Percentiles rank a stretch among this genome's conserved stretches.
Conservation (phyloP, 2,888 invertebrate genomes). For the Apotomis betuletana region DNA sequence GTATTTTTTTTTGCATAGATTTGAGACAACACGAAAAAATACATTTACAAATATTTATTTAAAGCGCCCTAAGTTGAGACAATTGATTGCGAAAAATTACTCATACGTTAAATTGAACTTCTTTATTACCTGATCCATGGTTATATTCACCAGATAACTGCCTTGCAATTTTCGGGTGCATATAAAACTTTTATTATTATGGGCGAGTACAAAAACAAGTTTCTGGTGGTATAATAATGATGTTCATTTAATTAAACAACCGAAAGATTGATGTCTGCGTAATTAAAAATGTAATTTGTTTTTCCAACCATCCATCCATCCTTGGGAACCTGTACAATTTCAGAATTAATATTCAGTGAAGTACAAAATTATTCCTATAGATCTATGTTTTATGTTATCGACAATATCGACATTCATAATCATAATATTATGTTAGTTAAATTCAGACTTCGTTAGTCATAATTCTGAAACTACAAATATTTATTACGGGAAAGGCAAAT, state of each 20-base stretch:
- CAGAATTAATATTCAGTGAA: not conserved
- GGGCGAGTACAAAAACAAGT: not conserved
- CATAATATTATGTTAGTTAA: no score
- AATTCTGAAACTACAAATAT: no score
- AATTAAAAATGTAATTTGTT: conserved; percentile 8
- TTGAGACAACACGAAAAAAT: no score
- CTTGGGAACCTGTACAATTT: conserved; percentile 6
- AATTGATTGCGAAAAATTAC: not conserved
- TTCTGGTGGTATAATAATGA: conserved; percentile 12
- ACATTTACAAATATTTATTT: no score
- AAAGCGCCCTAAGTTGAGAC: no score
- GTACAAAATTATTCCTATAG: not conserved
- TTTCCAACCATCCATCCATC: not conserved
- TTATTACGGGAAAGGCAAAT: no score
- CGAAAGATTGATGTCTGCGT: conserved; percentile 23
- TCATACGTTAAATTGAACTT: not conserved
- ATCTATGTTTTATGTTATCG: not conserved
- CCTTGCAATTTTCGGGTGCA: conserved; percentile 22
- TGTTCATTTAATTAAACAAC: conserved; percentile 30
- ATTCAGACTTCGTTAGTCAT: no score
- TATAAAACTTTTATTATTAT: conserved; percentile 17
- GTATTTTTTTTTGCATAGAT: no score
- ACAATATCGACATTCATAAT: no score
- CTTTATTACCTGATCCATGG: not conserved
- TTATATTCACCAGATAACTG: conserved; percentile 1